Conservation (phyloP, 2,113 vertebrate species). For the Heterotilapia buettikoferi region DNA sequence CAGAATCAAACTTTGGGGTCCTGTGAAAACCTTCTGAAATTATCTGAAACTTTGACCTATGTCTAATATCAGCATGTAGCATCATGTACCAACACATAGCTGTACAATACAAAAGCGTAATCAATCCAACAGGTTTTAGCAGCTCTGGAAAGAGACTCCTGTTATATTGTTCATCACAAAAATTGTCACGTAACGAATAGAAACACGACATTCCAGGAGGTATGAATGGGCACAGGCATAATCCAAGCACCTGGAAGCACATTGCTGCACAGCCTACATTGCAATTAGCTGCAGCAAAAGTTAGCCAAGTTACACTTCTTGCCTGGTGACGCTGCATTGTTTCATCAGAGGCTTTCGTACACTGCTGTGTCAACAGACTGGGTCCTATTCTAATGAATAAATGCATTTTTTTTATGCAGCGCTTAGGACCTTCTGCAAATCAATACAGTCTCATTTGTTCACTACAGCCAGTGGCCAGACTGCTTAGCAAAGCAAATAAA, state of each 20-base stretch:
- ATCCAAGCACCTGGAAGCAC: not conserved
- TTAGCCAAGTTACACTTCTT: not conserved
- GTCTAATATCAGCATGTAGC: not conserved
- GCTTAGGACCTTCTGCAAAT: not conserved
- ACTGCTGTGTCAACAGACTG: not conserved
- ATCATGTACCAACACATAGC: not conserved
- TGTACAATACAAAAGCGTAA: not conserved
- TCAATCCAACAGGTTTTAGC: not conserved
- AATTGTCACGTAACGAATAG: not conserved
- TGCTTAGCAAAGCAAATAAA: not conserved
- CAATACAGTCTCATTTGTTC: not conserved
- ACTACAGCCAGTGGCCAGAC: not conserved
- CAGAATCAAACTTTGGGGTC: no score
- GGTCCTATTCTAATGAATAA: not conserved
- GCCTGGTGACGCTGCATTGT: not conserved
- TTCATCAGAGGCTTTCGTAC: not conserved
- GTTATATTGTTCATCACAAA: not conserved
- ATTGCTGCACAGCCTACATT: not conserved
- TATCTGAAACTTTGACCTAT: not conserved
- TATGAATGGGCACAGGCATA: not conserved
- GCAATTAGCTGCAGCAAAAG: not conserved
- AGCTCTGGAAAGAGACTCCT: not conserved
- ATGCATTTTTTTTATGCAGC: not conserved
- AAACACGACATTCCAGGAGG: not conserved
- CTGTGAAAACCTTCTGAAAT: not conserved